These are phyloP conservation scores for Marasmarcha lunaedactyla DNA, from an alignment of 2,888 invertebrate genomes.

Conservation along the genomic window DNA sequence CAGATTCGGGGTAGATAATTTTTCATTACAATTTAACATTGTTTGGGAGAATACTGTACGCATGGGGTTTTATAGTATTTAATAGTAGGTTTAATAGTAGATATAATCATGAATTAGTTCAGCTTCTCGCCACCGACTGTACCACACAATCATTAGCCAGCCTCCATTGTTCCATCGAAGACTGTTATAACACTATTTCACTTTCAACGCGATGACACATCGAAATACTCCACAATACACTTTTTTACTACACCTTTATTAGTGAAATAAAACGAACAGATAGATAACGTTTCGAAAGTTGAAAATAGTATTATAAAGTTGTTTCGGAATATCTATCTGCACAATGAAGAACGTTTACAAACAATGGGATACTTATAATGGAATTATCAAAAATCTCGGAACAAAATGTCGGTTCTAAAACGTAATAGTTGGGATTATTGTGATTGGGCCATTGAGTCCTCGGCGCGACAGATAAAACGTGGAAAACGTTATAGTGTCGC, in stretches of 20 bases:
- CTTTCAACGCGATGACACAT: conserved; percentile 2
- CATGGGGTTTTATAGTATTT: too few species aligned
- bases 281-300: conserved; percentile 1
- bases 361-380: not conserved
- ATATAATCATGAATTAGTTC: too few species aligned
- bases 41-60: too few species aligned
- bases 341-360: not conserved
- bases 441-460: not conserved
- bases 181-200: conserved; percentile 9
- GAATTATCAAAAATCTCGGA: not conserved
- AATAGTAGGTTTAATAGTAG: too few species aligned
- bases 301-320: not conserved
- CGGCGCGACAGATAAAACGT: not conserved
- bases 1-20: too few species aligned
- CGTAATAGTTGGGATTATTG: not conserved
- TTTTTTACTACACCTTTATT: not conserved
- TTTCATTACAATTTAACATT: too few species aligned
- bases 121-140: too few species aligned
- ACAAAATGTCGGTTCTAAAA: not conserved
- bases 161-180: conserved; percentile 23
- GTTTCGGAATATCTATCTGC: too few species aligned
- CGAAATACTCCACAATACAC: conserved; percentile 3
- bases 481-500: not conserved
- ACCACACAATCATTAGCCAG: conserved; percentile 21
- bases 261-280: not conserved